Percentiles rank a stretch among this genome's conserved stretches.
These are phyloP conservation scores for Melanotaenia parkinsoni DNA, from an alignment of 2,797 vertebrate genomes.

Conservation along the genomic window DNA sequence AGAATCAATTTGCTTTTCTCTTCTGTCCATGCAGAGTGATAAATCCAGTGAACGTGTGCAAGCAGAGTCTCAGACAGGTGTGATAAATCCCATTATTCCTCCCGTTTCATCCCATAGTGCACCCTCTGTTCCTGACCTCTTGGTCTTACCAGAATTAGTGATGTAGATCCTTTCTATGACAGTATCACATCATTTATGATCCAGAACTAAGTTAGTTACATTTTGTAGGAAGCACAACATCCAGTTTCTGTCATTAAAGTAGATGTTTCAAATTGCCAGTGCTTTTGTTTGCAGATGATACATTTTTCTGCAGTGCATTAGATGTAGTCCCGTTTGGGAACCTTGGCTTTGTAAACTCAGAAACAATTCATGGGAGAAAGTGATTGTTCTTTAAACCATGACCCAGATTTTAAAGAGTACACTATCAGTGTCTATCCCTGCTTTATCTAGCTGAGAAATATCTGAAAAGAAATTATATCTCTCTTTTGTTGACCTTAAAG, in stretches of 20 bases:
- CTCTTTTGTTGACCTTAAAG: constrained; percentile 44
- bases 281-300: not conserved
- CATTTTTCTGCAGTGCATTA: not conserved
- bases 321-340: constrained; percentile 9
- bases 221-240: constrained; percentile 8
- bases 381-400: constrained; percentile 15
- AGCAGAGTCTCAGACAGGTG: constrained; percentile 94
- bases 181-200: not conserved
- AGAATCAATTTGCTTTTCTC: constrained; percentile 57
- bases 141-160: constrained; percentile 9
- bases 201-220: constrained; percentile 15
- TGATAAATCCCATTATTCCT: constrained; percentile 21
- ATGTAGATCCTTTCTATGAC: not conserved
- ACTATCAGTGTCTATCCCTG: constrained; percentile 17
- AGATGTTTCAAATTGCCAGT: constrained; percentile 2
- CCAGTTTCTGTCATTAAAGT: constrained; percentile 3
- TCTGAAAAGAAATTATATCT: constrained; percentile 20
- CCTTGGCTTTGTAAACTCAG: constrained; percentile 12
- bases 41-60: constrained; percentile 91
- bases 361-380: not conserved
- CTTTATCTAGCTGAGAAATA: constrained; percentile 38
- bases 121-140: not conserved
- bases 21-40: constrained; percentile 82
- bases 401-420: constrained; percentile 25
- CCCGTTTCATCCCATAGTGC: not conserved